Evolutionary conservation across 2,888 invertebrate species (phyloP).

Genomic region (Elysia crispata): DNA sequence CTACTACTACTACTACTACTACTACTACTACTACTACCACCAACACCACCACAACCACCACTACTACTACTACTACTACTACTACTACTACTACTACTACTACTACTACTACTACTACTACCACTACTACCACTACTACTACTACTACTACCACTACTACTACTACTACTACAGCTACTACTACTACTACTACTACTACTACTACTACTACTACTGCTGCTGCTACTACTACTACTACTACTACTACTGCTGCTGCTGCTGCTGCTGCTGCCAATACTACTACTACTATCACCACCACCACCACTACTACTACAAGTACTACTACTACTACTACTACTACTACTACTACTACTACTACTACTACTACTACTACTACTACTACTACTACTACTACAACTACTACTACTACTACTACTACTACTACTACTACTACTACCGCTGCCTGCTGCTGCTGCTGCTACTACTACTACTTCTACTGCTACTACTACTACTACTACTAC

Average conservation of each 20-base stretch:
- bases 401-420: background rate
- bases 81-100: background rate
- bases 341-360: background rate
- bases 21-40: background rate
- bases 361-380: background rate
- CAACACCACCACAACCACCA: no score
- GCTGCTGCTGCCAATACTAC: no score
- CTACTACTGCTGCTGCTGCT: background rate
- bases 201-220: background rate
- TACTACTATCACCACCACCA: no score
- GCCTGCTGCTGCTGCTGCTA: no score
- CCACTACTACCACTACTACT: background rate
- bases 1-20: background rate
- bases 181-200: background rate
- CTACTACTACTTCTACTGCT: constrained; percentile 18
- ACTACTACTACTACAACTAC: background rate
- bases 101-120: background rate
- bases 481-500: background rate
- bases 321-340: background rate
- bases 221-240: background rate
- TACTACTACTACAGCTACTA: background rate
- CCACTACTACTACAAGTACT: background rate
- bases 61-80: background rate
- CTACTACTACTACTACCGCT: background rate
- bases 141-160: background rate